Base-by-base conservation (phyloP, 2,113 vertebrate genomes). In the Cavia porcellus region DNA sequence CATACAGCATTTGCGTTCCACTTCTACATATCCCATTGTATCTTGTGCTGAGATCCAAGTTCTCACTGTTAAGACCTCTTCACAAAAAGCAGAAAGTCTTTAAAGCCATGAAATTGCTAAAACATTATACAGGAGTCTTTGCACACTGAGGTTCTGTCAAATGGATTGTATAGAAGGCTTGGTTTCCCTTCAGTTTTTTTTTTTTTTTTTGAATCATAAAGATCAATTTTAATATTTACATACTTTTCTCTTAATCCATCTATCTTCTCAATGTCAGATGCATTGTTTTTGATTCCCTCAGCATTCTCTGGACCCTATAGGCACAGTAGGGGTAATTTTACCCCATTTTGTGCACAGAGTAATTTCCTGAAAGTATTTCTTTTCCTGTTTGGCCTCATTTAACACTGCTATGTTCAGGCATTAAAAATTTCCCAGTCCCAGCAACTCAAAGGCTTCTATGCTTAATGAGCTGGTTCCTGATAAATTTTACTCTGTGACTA, bases 321-420 rank as follows among this genome's bases (percentile, higher is more conserved):
- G 61, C 6, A 47, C 4, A 64, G 2, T 7, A 96, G 20, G 62
- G 85, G 1, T 4, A 86, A 64, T 86, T 94, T 75, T n/a, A 28
- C 42, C 87, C 75, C 77, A 82, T 94, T 96, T 94, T 92, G 17
- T 86, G 20, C 90, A 77, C 85, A 93, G 68, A 96, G 55, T 92
- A 86, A 96, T 96, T 96, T 95, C 82, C 55, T 89, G 72, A 97
- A 95, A 92, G 82, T 88, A 91, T 94, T 86, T 97, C 30, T 92
- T 7, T 88, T 85, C 77, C 70, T 82, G 85, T 80, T 82, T 95
- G 64, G 81, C 81, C 25, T 70, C 88, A 98, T 96, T 98, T 96
- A 96, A 86, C 59, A 90, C 52, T 93, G 75, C 62, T 74, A 14
- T 70, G 59, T 88, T 90, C 75, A 38, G 35, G n/a, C 70, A 79